Evolutionary conservation across 2,888 invertebrate species (phyloP).

Genomic region (Nysson spinosus): DNA sequence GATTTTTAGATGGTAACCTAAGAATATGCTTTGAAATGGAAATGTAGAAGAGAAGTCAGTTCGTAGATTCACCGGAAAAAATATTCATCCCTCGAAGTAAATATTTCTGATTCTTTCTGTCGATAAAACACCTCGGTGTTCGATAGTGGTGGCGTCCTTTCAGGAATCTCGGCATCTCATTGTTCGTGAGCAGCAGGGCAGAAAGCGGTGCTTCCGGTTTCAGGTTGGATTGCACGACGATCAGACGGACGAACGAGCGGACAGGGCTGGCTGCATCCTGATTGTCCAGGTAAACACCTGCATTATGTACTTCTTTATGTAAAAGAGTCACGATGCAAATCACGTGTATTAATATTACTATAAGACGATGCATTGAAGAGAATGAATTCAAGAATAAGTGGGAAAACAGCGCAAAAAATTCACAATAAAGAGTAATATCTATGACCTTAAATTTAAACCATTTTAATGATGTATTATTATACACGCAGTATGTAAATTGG

Average conservation of each 20-base stretch:
- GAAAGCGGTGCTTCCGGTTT: constrained; percentile 74
- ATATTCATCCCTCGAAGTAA: constrained; percentile 29
- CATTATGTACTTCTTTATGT: constrained; percentile 39
- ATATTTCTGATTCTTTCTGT: constrained; percentile 46
- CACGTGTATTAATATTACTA: too few species aligned
- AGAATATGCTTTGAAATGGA: neutral
- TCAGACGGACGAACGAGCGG: constrained; percentile 36
- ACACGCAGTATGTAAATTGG: too few species aligned
- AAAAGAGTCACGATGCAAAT: constrained; percentile 46
- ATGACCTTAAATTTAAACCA: too few species aligned
- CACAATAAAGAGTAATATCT: too few species aligned
- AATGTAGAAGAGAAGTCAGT: neutral
- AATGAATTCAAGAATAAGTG: too few species aligned
- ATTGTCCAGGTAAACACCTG: constrained; percentile 53
- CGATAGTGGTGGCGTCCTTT: constrained; percentile 57
- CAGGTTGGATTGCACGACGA: constrained; percentile 53
- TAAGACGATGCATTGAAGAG: too few species aligned
- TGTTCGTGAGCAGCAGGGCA: constrained; percentile 73
- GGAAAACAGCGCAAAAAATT: too few species aligned
- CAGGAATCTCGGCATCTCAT: constrained; percentile 66
- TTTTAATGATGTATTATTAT: too few species aligned
- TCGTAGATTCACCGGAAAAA: constrained; percentile 8
- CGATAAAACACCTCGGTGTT: constrained; percentile 56
- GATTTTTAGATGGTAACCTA: too few species aligned
- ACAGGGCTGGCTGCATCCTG: constrained; percentile 53